Evolutionary conservation across 2,888 invertebrate genomes (phyloP).

Genomic region (Anagyrus pseudococci): DNA sequence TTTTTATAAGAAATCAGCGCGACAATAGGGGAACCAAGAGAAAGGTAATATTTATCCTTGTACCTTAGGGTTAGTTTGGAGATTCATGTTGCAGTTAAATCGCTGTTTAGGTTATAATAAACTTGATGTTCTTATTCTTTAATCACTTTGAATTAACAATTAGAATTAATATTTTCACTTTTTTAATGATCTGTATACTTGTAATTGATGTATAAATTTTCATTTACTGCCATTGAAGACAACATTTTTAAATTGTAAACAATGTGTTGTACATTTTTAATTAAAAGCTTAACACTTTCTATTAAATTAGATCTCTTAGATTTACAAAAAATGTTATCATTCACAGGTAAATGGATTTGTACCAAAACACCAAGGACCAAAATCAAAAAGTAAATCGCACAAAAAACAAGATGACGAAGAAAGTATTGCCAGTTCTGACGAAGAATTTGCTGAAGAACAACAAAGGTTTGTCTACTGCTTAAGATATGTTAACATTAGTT

Average conservation of each 20-base stretch:
- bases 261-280: not conserved
- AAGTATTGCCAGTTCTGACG: slow-evolving; percentile 57
- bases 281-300: not conserved
- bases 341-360: slow-evolving; percentile 25
- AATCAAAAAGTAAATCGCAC: slow-evolving; percentile 43
- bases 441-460: slow-evolving; percentile 55
- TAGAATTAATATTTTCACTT: too few relatives aligned
- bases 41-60: slow-evolving; percentile 46
- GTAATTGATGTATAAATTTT: too few relatives aligned
- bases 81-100: not conserved
- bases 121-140: slow-evolving; percentile 4
- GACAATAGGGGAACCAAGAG: slow-evolving; percentile 45
- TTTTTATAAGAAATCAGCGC: slow-evolving; percentile 52
- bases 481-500: slow-evolving; percentile 16
- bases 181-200: too few relatives aligned
- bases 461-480: slow-evolving; percentile 42
- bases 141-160: too few relatives aligned
- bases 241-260: too few relatives aligned
- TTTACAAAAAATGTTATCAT: not conserved
- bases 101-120: slow-evolving; percentile 28
- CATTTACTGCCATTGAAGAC: too few relatives aligned
- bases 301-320: too few relatives aligned
- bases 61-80: not conserved
- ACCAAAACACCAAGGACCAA: slow-evolving; percentile 36
- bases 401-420: slow-evolving; percentile 43